Conservation (phyloP, 2,888 invertebrate species). For the Hipparchia semele region DNA sequence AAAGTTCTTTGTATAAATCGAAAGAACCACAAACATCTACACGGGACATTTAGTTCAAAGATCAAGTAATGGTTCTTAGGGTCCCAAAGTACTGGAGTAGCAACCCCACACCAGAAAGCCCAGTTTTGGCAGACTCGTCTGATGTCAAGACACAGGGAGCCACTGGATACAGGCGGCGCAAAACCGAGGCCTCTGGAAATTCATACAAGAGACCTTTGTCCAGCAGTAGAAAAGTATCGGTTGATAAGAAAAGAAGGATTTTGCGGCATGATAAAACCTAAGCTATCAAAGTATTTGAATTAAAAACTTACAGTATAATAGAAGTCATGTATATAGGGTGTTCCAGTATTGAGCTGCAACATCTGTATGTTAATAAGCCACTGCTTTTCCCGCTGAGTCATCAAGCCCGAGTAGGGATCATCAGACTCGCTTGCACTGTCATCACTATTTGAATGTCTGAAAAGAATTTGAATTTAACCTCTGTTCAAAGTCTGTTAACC, state of each 20-base stretch:
- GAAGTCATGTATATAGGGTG: conserved; percentile 98
- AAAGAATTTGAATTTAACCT: conserved; percentile 14
- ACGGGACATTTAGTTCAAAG: no score
- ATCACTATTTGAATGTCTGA: conserved; percentile 62
- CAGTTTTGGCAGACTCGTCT: no score
- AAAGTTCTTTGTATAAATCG: no score
- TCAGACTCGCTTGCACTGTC: conserved; percentile 76
- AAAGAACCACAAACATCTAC: no score
- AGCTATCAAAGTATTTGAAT: no score
- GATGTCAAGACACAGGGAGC: no score
- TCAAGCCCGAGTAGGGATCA: conserved; percentile 92
- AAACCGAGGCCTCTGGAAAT: no score
- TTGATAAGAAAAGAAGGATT: no score
- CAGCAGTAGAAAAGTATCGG: background rate
- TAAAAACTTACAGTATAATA: conserved; percentile 91
- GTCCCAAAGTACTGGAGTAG: no score
- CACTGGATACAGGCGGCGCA: no score
- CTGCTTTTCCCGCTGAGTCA: conserved; percentile 97
- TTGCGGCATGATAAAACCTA: background rate
- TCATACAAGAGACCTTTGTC: background rate
- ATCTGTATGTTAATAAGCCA: conserved; percentile 98
- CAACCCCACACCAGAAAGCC: no score
- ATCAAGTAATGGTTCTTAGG: no score
- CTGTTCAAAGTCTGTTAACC: background rate
- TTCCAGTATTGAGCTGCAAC: conserved; percentile 95